Conservation (phyloP, 2,797 vertebrate species). For the Betta splendens region DNA sequence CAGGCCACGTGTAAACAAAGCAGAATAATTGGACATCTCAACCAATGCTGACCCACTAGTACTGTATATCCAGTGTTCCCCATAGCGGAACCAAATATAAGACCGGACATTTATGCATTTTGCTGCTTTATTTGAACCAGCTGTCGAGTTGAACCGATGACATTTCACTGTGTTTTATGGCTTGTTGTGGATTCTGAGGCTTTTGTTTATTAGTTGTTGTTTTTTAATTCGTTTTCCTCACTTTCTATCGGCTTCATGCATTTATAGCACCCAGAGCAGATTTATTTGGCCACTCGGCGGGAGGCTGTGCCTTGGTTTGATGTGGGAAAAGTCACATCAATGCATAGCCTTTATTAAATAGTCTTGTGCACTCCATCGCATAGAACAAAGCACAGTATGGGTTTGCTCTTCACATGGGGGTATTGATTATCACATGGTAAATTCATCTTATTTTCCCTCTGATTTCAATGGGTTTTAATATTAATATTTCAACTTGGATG, state of each 20-base stretch:
- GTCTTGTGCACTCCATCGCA: background rate
- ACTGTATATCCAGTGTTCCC: too few species aligned
- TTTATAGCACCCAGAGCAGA: background rate
- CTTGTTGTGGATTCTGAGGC: background rate
- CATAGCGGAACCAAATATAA: too few species aligned
- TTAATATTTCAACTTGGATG: background rate
- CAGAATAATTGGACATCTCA: too few species aligned
- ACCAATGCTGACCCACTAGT: too few species aligned
- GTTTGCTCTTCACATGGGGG: conserved; percentile 1
- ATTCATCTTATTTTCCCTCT: background rate
- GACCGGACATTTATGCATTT: too few species aligned
- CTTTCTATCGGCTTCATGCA: background rate
- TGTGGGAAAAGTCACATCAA: conserved; percentile 14
- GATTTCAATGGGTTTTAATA: background rate
- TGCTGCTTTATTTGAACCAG: background rate
- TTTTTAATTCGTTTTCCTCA: background rate
- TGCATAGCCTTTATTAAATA: background rate
- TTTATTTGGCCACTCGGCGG: conserved; percentile 9
- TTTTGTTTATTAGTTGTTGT: background rate
- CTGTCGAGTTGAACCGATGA: too few species aligned
- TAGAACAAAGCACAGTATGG: conserved; percentile 21
- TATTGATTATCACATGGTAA: conserved; percentile 14
- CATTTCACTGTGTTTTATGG: too few species aligned
- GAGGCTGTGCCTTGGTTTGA: background rate
- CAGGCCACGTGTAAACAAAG: too few species aligned